These are phyloP conservation scores for Podilymbus podiceps DNA, from an alignment of 2,113 vertebrate species.

Conservation along the genomic window DNA sequence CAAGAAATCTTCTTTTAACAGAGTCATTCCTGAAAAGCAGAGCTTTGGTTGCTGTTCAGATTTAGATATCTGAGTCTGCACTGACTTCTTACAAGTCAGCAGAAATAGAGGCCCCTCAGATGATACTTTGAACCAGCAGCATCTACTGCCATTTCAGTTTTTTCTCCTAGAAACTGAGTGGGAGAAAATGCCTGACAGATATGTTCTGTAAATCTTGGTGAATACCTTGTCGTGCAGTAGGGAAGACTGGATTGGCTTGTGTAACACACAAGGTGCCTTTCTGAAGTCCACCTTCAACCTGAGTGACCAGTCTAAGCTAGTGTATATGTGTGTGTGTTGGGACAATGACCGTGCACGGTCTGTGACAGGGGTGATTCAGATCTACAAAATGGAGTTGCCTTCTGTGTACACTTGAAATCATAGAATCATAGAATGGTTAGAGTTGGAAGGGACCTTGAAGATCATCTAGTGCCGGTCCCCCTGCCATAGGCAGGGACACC, in stretches of 20 bases:
- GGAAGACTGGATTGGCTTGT: neutral
- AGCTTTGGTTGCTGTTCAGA: neutral
- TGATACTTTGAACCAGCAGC: neutral
- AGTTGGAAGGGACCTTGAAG: too few relatives aligned
- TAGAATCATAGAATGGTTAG: too few relatives aligned
- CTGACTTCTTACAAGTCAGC: neutral
- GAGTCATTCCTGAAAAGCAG: neutral
- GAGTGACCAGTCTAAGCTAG: neutral
- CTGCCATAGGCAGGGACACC: too few relatives aligned
- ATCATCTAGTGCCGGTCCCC: too few relatives aligned
- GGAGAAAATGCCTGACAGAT: neutral
- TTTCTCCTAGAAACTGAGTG: neutral
- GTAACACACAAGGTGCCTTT: neutral
- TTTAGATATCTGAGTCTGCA: neutral
- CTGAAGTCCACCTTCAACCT: neutral
- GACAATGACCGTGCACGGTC: rapidly evolving
- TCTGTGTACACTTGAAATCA: neutral
- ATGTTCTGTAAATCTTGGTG: neutral
- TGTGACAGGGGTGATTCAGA: neutral
- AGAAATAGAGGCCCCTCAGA: neutral
- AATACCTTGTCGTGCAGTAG: neutral
- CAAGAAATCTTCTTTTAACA: neutral
- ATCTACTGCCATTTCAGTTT: neutral
- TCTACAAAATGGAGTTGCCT: neutral
- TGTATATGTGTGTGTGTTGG: rapidly evolving